Base-by-base conservation (phyloP, 1,140 invertebrate species). In the Bombus balteatus region DNA sequence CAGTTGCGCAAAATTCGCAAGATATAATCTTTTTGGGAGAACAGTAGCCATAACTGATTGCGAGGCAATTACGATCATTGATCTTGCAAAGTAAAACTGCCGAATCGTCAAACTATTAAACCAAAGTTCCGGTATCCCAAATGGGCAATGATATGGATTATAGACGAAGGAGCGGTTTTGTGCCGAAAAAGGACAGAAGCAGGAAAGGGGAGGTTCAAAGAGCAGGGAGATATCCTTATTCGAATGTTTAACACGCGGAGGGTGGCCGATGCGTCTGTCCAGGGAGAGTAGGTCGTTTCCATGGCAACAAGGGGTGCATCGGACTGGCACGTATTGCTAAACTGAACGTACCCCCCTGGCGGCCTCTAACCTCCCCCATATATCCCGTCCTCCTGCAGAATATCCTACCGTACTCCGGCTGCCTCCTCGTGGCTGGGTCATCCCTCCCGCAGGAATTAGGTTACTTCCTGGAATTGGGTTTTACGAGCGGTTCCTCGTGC, bases 231-330 rank as follows among this genome's bases (percentile, higher is more conserved):
- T 92, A 92, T 90, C 92, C 92, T 90, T 91, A 91, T 92, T 92
- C 90, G 90, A 91, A 92, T 91, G 90, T 92, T 94, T 91, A 92
- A 93, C 92, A 90, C 89, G 89, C 71, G 82, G 57, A 91, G 86
- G 90, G 83, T 85, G 87, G 79, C 89, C 81, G 90, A 87, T 93
- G 92, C 92, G 93, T 92, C 93, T 91, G 92, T 93, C 93, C 94
- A 93, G 93, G 94, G 94, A 94, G 94, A 94, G 94, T 95, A 95
- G 94, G 94, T 95, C 94, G 94, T 94, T 94, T 91, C 94, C 92
- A 94, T 94, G 93, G 93, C 91, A 92, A 95, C 94, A 91, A 86
- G 91, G 87, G 92, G 93, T 94, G 94, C 93, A 94, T 94, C 93
- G 91, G 92, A 94, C 92, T 92, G 88, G 88, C 90, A 91, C 88